Evolutionary conservation across 2,888 invertebrate genomes (phyloP).

Genomic region (Lithophane semibrunnea): DNA sequence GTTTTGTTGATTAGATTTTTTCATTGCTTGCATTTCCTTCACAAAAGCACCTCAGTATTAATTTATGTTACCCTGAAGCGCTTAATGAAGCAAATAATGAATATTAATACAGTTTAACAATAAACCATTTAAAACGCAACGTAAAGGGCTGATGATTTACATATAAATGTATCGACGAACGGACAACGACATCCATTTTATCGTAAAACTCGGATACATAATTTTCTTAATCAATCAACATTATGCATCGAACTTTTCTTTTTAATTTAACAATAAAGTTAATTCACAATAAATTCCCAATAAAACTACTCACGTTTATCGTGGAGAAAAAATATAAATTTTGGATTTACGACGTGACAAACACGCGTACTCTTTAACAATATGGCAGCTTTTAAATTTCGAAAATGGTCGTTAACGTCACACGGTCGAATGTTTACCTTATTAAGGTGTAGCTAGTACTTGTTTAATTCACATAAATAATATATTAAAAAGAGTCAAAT

Average conservation of each 20-base stretch:
- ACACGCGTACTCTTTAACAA: conserved; percentile 76
- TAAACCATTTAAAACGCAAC: conserved; percentile 68
- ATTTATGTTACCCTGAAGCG: conserved; percentile 52
- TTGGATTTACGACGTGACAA: conserved; percentile 85
- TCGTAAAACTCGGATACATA: conserved; percentile 55
- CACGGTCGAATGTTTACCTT: conserved; percentile 79
- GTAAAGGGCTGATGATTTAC: conserved; percentile 69
- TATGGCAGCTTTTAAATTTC: conserved; percentile 80
- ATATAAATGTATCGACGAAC: conserved; percentile 69
- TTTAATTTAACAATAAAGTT: conserved; percentile 68
- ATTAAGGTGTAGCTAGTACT: conserved; percentile 82
- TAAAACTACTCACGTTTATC: conserved; percentile 58
- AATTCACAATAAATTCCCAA: conserved; percentile 70
- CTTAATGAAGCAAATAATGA: conserved; percentile 69
- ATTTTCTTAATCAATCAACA: conserved; percentile 61
- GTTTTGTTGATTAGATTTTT: conserved; percentile 38
- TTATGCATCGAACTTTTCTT: conserved; percentile 53
- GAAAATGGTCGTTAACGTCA: conserved; percentile 81
- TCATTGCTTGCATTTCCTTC: conserved; percentile 56
- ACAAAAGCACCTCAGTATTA: conserved; percentile 48
- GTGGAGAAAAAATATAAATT: conserved; percentile 75
- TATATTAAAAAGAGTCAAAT: conserved; percentile 85
- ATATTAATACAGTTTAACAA: conserved; percentile 72
- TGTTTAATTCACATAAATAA: conserved; percentile 85
- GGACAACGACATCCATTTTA: conserved; percentile 61